A percentile compares a stretch with the other conserved stretches of the same genome.
Conservation (phyloP, 2,113 vertebrate species). For the Ceyx cyanopectus region DNA sequence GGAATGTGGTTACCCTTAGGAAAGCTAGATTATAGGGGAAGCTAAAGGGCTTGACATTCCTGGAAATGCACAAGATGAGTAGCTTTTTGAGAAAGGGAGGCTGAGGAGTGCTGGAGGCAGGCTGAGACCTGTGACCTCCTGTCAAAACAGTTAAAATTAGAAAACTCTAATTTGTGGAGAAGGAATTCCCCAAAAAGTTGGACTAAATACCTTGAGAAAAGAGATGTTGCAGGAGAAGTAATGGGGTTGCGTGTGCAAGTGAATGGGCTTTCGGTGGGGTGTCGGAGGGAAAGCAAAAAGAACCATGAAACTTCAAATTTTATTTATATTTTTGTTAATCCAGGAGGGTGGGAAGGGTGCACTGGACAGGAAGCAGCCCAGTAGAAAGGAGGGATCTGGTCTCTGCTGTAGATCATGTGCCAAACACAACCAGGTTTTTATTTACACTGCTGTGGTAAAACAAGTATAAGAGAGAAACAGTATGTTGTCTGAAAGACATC, state of each 20-base stretch:
- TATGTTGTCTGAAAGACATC: neutral
- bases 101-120: neutral
- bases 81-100: neutral
- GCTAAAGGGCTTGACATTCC: neutral
- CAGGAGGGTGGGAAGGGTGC: accelerated
- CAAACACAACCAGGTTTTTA: neutral
- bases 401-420: neutral
- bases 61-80: neutral
- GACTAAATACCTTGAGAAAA: neutral
- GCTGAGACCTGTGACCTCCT: neutral
- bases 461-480: neutral
- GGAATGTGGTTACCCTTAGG: neutral
- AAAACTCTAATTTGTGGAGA: neutral
- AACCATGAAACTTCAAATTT: neutral
- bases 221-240: neutral
- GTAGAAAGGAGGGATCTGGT: neutral
- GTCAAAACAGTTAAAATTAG: neutral
- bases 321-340: neutral
- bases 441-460: neutral
- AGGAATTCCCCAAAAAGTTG: neutral
- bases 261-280: accelerated
- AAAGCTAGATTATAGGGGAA: neutral
- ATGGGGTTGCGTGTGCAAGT: neutral
- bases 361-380: neutral
- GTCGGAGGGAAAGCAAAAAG: accelerated